A percentile compares a stretch with the other conserved stretches of the same genome.
phyloP scores from a whole-genome alignment of 2,113 vertebrate genomes.

The Corynorhinus townsendii region DNA sequence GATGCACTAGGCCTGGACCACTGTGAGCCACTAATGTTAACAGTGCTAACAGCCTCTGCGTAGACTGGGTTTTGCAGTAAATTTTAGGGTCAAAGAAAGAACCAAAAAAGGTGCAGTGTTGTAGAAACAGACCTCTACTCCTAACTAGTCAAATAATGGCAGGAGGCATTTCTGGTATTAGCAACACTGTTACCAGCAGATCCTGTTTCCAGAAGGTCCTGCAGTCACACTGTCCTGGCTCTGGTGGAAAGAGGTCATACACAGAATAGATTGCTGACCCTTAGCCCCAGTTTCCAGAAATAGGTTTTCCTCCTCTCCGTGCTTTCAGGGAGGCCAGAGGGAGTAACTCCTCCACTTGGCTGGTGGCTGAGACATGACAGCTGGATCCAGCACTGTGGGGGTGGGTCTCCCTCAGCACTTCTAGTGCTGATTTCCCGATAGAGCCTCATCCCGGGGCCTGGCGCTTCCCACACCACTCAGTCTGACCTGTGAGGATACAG shows the following conservation, averaged over 20 bases:
- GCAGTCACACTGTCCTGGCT: background rate
- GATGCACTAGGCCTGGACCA: too few relatives aligned
- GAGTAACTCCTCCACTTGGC: background rate
- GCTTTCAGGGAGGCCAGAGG: background rate
- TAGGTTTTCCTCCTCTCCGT: background rate
- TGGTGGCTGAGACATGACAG: background rate
- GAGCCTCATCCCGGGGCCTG: background rate
- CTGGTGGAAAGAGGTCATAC: accelerated
- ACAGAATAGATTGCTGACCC: background rate
- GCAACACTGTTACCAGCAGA: background rate
- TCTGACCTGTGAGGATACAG: accelerated
- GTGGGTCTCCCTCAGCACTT: background rate
- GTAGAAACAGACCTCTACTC: background rate
- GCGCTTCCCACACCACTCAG: background rate
- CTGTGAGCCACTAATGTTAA: background rate
- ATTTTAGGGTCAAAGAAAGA: background rate
- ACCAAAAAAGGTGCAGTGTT: background rate
- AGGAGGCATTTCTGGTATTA: background rate
- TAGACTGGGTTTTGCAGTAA: too few relatives aligned
- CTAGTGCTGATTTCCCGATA: too few relatives aligned
- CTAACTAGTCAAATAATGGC: too few relatives aligned
- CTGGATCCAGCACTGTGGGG: background rate
- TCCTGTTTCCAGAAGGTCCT: background rate
- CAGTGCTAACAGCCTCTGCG: background rate
- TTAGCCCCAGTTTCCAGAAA: background rate